Evolutionary conservation across 2,888 invertebrate species (phyloP).

Genomic region (Patella ulyssiponensis): DNA sequence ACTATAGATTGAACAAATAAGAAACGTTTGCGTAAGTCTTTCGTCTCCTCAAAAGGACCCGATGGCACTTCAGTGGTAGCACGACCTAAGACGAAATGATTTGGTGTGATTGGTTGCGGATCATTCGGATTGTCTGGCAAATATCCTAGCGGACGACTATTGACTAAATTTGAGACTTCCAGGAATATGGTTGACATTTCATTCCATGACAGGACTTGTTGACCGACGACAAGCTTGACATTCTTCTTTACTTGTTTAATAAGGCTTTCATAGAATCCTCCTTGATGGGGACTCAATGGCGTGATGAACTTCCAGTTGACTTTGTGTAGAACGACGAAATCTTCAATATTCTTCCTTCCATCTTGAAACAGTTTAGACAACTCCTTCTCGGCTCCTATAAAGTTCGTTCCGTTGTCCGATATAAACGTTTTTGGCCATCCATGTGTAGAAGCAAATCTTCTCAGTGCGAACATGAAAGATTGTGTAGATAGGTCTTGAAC

Average conservation of each 20-base stretch:
- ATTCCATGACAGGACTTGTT: constrained; percentile 19
- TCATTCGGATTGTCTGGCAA: constrained; percentile 19
- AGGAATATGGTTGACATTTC: constrained; percentile 26
- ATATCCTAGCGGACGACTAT: constrained; percentile 26
- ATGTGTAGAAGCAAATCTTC: constrained; percentile 23
- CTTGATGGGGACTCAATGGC: constrained; percentile 18
- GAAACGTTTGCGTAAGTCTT: constrained; percentile 16
- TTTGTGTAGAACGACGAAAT: constrained; percentile 14
- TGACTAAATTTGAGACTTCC: constrained; percentile 20
- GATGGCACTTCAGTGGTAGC: constrained; percentile 20
- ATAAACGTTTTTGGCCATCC: constrained; percentile 25
- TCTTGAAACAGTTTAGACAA: constrained; percentile 13
- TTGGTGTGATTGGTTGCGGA: constrained; percentile 25
- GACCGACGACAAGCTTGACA: constrained; percentile 14
- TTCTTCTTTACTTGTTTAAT: constrained; percentile 24
- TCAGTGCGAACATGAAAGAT: constrained; percentile 26
- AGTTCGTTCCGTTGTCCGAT: constrained; percentile 24
- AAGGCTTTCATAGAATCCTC: constrained; percentile 27
- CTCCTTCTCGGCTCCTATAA: constrained; percentile 17
- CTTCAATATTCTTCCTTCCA: constrained; percentile 19
- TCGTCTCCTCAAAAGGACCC: constrained; percentile 21
- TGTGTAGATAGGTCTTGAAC: constrained; percentile 25
- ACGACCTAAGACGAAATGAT: constrained; percentile 29
- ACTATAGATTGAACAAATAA: constrained; percentile 24
- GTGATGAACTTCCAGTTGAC: constrained; percentile 23